Conservation (phyloP, 2,797 vertebrate genomes). For the Coregonus ussuriensis region DNA sequence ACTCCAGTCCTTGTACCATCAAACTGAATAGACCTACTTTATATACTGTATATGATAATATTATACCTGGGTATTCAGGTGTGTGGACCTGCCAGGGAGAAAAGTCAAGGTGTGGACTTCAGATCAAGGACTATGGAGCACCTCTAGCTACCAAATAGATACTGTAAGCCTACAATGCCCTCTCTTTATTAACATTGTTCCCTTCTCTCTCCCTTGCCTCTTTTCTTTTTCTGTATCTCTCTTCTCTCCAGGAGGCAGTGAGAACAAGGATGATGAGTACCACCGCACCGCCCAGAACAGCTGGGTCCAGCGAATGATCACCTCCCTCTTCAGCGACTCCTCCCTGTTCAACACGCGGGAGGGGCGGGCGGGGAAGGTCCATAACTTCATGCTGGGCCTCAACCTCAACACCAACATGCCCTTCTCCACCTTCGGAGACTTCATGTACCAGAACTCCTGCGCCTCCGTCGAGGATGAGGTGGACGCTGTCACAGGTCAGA, state of each 20-base stretch:
- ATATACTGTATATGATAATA: no score
- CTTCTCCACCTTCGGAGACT: conserved; percentile 74
- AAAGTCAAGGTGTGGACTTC: background rate
- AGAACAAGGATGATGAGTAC: conserved; percentile 66
- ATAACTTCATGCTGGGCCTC: conserved; percentile 98
- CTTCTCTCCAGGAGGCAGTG: background rate
- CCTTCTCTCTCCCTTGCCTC: background rate
- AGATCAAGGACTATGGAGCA: no score
- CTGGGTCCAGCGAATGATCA: conserved; percentile 94
- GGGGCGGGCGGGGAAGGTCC: conserved; percentile 94
- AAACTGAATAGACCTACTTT: no score
- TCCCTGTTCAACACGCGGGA: conserved; percentile 93
- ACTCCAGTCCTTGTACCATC: no score
- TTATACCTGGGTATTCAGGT: no score
- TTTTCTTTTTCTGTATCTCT: conserved; percentile 20
- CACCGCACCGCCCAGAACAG: conserved; percentile 82
- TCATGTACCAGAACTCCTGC: conserved; percentile 45
- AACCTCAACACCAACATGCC: conserved; percentile 90
- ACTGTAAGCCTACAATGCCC: no score
- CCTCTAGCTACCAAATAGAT: no score
- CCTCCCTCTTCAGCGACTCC: conserved; percentile 88
- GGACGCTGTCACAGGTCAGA: conserved; percentile 87
- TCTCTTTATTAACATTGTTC: background rate
- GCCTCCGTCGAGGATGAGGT: conserved; percentile 80
- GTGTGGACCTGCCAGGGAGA: background rate